Percentiles rank a stretch among this genome's conserved stretches.
phyloP scores from a whole-genome alignment of 2,888 invertebrate species.

The Auanema sp. region DNA sequence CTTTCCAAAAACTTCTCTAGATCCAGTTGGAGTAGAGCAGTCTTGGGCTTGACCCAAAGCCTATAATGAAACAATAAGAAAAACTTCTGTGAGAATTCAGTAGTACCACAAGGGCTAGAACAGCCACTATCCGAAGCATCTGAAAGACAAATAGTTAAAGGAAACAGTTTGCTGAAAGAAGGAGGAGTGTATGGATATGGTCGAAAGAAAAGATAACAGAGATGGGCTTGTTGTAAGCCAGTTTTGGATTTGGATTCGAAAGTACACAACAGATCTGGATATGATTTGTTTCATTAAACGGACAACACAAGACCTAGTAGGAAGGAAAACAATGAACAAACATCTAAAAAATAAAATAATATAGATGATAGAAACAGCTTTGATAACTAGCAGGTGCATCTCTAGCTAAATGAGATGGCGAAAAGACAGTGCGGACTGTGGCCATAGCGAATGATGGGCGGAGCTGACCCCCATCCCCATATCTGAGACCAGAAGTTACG shows the following conservation, averaged over 20 bases:
- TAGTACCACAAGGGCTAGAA: conserved; percentile 4
- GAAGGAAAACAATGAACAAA: not conserved
- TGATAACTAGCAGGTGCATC: not conserved
- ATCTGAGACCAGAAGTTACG: too few relatives aligned
- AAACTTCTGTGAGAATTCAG: not conserved
- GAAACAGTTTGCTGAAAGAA: not conserved
- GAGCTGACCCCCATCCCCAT: too few relatives aligned
- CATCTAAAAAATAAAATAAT: conserved; percentile 1
- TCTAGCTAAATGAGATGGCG: not conserved
- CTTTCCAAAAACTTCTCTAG: conserved; percentile 47
- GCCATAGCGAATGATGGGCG: not conserved
- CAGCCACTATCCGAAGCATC: conserved; percentile 16
- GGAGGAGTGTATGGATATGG: too few relatives aligned
- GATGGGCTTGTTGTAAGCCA: not conserved
- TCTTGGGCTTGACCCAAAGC: conserved; percentile 40
- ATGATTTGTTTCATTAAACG: not conserved
- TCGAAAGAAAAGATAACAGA: too few relatives aligned
- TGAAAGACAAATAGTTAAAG: conserved; percentile 9
- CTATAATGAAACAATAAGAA: conserved; percentile 6
- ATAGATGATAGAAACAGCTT: not conserved
- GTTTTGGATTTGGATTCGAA: not conserved
- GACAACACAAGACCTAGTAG: not conserved
- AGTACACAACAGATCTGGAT: not conserved
- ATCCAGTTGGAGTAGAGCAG: conserved; percentile 41
- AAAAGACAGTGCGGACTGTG: not conserved